A percentile compares a stretch with the other conserved stretches of the same genome.
These are phyloP conservation scores for Brachylomia viminalis DNA, from an alignment of 2,888 invertebrate genomes.

Conservation along the genomic window DNA sequence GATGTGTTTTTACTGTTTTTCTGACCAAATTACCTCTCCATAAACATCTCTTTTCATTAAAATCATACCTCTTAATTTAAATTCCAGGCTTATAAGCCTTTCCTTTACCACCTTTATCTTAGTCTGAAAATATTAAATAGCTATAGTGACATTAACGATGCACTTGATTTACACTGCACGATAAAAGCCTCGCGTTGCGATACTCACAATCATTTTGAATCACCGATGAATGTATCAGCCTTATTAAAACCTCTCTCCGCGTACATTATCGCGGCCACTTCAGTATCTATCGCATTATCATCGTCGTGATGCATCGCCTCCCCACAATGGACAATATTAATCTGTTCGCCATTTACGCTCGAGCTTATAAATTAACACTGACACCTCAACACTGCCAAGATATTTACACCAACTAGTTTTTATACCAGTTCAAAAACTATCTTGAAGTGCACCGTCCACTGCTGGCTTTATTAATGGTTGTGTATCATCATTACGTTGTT, in stretches of 20 bases:
- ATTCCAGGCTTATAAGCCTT: no score
- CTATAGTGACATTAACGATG: conserved; percentile 21
- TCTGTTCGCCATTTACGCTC: conserved; percentile 58
- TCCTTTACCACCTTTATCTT: neutral
- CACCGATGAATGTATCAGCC: conserved; percentile 38
- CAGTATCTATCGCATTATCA: conserved; percentile 48
- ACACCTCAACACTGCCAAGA: conserved; percentile 56
- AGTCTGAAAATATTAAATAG: conserved; percentile 12
- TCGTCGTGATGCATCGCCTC: conserved; percentile 55
- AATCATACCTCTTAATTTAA: neutral
- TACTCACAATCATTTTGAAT: conserved; percentile 39
- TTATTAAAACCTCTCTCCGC: conserved; percentile 41
- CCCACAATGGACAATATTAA: conserved; percentile 66
- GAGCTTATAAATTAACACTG: conserved; percentile 61
- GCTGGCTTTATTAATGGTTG: conserved; percentile 36
- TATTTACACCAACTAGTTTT: conserved; percentile 65
- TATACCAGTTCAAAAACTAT: conserved; percentile 45
- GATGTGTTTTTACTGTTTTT: neutral
- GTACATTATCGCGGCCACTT: conserved; percentile 35
- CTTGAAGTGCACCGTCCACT: conserved; percentile 33
- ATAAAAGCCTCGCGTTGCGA: conserved; percentile 6
- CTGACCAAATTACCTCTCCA: neutral
- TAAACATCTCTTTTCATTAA: neutral
- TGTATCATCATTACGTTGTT: conserved; percentile 3
- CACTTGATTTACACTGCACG: conserved; percentile 25